These are phyloP conservation scores for Oxytorus armatus DNA, from an alignment of 2,888 invertebrate species.

Conservation along the genomic window DNA sequence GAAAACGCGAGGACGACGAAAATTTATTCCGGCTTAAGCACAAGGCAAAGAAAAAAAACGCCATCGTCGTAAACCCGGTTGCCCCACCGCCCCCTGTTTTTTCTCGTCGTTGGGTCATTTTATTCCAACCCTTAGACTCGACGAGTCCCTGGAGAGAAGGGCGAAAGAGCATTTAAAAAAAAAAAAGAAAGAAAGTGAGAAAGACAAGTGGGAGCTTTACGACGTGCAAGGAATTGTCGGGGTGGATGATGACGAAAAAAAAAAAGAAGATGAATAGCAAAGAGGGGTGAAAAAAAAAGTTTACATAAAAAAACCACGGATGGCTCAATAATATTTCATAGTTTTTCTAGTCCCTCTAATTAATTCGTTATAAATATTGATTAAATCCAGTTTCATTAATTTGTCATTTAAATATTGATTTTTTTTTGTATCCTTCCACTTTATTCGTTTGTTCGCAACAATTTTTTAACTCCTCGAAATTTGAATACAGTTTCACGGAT, in stretches of 20 bases:
- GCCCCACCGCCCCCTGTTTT: not conserved
- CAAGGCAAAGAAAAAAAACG: no score
- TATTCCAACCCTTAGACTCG: not conserved
- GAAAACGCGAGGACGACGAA: not conserved
- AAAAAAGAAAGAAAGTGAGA: not conserved
- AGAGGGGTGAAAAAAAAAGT: not conserved
- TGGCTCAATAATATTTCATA: no score
- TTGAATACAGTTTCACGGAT: no score
- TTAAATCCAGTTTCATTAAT: no score
- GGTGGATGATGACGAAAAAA: constrained; percentile 9
- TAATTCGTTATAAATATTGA: no score
- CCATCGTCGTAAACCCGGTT: constrained; percentile 4
- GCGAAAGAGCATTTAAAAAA: not conserved
- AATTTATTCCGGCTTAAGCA: not conserved
- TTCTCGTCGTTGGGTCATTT: constrained; percentile 2
- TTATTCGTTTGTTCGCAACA: no score
- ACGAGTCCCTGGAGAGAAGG: constrained; percentile 2
- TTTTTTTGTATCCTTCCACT: no score
- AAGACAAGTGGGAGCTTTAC: constrained; percentile 24
- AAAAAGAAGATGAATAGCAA: not conserved
- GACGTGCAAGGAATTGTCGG: constrained; percentile 10
- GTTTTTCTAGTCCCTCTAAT: no score
- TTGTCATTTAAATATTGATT: no score
- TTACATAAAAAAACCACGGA: not conserved
- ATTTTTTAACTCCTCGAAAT: not conserved